Conservation (phyloP, 2,113 vertebrate species). For the Chinchilla lanigera region DNA sequence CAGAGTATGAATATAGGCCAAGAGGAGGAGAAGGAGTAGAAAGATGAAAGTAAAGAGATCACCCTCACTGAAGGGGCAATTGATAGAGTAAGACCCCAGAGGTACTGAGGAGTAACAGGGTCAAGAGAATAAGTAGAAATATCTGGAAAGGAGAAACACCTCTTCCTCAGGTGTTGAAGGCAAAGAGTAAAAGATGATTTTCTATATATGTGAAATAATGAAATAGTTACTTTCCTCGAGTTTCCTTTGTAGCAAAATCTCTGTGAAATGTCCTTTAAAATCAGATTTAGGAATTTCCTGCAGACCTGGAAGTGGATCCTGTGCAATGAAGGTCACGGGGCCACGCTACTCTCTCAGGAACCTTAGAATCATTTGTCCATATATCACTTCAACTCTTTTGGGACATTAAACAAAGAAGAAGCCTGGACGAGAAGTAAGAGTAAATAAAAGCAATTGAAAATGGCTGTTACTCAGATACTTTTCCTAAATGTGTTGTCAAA, state of each 20-base stretch:
- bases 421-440: too few relatives aligned
- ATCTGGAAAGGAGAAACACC: neutral
- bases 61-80: neutral
- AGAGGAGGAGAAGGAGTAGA: neutral
- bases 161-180: neutral
- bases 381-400: too few relatives aligned
- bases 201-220: neutral
- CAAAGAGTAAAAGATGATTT: neutral
- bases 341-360: too few relatives aligned
- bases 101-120: neutral
- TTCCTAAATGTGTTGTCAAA: too few relatives aligned
- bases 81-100: neutral
- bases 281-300: neutral
- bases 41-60: neutral
- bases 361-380: too few relatives aligned
- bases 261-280: slow-evolving; percentile 28
- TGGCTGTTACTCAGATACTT: too few relatives aligned
- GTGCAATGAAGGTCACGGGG: too few relatives aligned
- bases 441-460: too few relatives aligned
- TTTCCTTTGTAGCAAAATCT: slow-evolving; percentile 3
- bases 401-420: too few relatives aligned
- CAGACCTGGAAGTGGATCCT: too few relatives aligned
- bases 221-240: neutral
- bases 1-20: neutral
- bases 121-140: neutral